These are phyloP conservation scores for Rynchops niger DNA, from an alignment of 2,113 vertebrate species.

Conservation along the genomic window DNA sequence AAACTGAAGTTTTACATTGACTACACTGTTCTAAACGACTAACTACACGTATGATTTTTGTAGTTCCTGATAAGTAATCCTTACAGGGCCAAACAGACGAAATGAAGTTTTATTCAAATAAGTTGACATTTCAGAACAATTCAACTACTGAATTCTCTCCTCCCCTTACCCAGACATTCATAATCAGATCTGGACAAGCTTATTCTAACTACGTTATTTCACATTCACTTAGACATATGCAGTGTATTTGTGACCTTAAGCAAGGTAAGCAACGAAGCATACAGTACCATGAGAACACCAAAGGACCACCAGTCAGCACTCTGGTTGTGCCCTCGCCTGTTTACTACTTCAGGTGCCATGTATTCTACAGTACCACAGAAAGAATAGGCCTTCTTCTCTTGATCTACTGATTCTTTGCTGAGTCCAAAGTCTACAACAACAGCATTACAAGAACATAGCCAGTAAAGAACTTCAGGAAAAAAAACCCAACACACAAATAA, in stretches of 20 bases:
- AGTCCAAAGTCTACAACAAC: conserved; percentile 92
- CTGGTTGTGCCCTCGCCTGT: conserved; percentile 96
- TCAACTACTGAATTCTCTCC: not conserved
- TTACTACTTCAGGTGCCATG: conserved; percentile 99
- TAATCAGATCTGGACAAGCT: not conserved
- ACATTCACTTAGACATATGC: not conserved
- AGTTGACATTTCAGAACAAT: not conserved
- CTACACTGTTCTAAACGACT: not conserved
- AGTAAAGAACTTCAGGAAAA: conserved; percentile 26
- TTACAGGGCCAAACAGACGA: not conserved
- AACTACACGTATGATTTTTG: not conserved
- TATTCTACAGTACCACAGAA: conserved; percentile 99
- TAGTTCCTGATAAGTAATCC: not conserved
- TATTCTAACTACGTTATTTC: not conserved
- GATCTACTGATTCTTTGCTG: conserved; percentile 98
- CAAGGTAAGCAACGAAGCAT: not conserved
- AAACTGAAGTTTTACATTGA: not conserved
- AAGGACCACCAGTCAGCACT: conserved; percentile 99
- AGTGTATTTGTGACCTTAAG: not conserved
- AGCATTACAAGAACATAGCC: conserved; percentile 59
- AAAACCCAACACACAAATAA: not conserved
- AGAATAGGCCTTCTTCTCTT: conserved; percentile 98
- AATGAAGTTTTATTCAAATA: not conserved
- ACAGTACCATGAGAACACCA: conserved; percentile 94
- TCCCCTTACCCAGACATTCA: not conserved